Base-by-base conservation (phyloP, 2,113 vertebrate genomes). In the Urocynchramus pylzowi region DNA sequence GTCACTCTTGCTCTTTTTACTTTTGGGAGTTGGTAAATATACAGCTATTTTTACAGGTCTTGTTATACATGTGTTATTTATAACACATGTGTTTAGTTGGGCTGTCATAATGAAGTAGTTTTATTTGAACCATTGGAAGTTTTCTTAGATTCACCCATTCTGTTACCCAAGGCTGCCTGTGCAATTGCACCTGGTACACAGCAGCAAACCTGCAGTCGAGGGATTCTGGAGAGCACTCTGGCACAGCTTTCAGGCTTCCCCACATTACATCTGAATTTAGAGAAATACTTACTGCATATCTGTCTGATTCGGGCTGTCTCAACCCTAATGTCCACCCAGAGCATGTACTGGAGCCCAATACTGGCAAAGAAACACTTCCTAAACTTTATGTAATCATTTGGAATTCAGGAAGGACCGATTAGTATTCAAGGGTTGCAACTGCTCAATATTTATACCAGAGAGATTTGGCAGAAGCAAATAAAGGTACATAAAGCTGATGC, bases 371-470 rank as follows among this genome's bases (percentile, higher is more conserved):
- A 98, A 97, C 76, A 96, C 98, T 98, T 98, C 98, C 98, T 98
- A 96, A 98, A 98, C 98, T 97, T 88, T 97, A 98, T 97, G 96
- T 91, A 98, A 98, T 98, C 96, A 97, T 98, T 98, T 98, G 97
- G 97, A 98, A 98, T 98, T 98, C 97, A 94, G 97, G 97, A 87
- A 97, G 97, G 96, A 98, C 98, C 96, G 89, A 99, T 99, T 98
- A 98, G 97, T 97, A 98, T 98, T 97, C 97, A 93, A 70, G 96
- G 85, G 96, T 97, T 78, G 95, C 76, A 91, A 89, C 95, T 68
- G 96, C 96, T 99, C 98, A 97, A 98, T 99, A 99, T 98, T 98
- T 98, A 98, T 95, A 95, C 97, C 98, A 97, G 8, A 93, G 98
- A 98, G 98, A 98, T 96, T 92, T 97, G 97, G 94, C 97, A 95